These are phyloP conservation scores for Anaspis maculata DNA, from an alignment of 2,888 invertebrate species.

Conservation along the genomic window DNA sequence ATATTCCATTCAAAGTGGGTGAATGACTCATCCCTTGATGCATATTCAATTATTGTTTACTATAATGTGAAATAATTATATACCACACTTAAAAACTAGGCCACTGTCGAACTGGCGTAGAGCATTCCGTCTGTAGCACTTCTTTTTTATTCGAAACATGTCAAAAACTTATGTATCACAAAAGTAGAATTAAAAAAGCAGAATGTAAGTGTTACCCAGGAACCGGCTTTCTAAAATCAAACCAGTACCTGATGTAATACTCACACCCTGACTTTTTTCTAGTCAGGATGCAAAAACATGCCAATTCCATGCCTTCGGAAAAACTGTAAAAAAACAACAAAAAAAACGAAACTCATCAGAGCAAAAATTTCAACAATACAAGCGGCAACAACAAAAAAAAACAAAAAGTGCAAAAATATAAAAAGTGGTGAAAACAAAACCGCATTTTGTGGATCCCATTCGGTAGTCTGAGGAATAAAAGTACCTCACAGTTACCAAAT, in stretches of 20 bases:
- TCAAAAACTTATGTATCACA: conserved; percentile 13
- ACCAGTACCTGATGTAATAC: conserved; percentile 99
- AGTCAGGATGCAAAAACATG: conserved; percentile 36
- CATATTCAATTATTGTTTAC: too few relatives aligned
- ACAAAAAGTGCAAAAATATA: conserved; percentile 30
- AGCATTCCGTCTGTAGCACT: too few relatives aligned
- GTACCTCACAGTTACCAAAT: conserved; percentile 95
- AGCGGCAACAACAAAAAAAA: conserved; percentile 34
- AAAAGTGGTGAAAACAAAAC: conserved; percentile 42
- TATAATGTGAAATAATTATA: too few relatives aligned
- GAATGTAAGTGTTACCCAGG: conserved; percentile 88
- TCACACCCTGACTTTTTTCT: conserved; percentile 63
- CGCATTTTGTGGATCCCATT: conserved; percentile 71
- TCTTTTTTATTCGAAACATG: conserved; percentile 3
- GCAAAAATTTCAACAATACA: conserved; percentile 19
- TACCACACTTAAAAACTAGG: too few relatives aligned
- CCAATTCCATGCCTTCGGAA: conserved; percentile 36
- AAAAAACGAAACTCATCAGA: conserved; percentile 15
- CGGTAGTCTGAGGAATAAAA: conserved; percentile 69
- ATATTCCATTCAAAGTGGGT: too few relatives aligned
- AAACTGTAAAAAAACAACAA: conserved; percentile 34
- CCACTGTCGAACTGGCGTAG: too few relatives aligned
- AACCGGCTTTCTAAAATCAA: conserved; percentile 55
- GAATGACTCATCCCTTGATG: too few relatives aligned
- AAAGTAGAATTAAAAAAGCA: conserved; percentile 26